Conservation (phyloP, 1,140 invertebrate species). For the Drosophila virilis region DNA sequence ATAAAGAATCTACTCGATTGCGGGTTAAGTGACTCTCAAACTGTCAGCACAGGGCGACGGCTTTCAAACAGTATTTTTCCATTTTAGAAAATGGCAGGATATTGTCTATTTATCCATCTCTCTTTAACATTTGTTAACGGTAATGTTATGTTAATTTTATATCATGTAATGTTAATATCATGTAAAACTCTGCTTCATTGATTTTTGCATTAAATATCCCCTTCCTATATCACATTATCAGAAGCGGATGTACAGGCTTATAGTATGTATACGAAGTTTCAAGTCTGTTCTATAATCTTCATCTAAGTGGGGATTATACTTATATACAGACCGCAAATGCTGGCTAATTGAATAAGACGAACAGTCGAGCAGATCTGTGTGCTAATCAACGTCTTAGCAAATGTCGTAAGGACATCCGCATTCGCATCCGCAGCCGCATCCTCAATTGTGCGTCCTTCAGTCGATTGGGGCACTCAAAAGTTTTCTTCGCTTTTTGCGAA, state of each 20-base stretch:
- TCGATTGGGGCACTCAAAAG: conserved; percentile 25
- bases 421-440: conserved; percentile 6
- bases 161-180: too few species aligned
- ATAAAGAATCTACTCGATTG: too few species aligned
- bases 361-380: conserved; percentile 2
- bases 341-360: conserved; percentile 21
- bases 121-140: too few species aligned
- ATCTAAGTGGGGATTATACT: too few species aligned
- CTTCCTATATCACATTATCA: background rate
- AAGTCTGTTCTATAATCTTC: too few species aligned
- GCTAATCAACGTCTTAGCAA: conserved; percentile 13
- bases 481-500: conserved; percentile 51
- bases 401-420: conserved; percentile 14
- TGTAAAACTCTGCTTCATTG: background rate
- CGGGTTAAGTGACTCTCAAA: too few species aligned
- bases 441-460: conserved; percentile 27
- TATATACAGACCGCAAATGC: background rate
- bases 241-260: background rate
- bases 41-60: too few species aligned
- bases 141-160: too few species aligned
- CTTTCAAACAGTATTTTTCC: too few species aligned
- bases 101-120: too few species aligned
- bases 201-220: background rate
- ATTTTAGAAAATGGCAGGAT: too few species aligned
- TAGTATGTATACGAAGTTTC: too few species aligned